phyloP scores from a whole-genome alignment of 2,888 invertebrate species.

The Heliconius hortense region DNA sequence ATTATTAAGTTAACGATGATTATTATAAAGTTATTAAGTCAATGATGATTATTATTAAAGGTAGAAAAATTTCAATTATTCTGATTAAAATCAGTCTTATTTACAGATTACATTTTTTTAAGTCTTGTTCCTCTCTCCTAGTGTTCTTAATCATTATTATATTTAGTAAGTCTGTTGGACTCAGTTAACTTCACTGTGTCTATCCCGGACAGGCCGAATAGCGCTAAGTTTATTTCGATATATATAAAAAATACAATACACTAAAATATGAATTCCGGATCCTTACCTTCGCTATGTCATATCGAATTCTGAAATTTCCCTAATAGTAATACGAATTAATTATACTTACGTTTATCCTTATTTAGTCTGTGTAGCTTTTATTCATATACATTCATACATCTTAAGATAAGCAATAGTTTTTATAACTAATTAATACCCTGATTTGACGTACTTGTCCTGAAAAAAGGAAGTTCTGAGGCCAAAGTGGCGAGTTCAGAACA shows the following conservation, averaged over 20 bases:
- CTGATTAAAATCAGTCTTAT: neutral
- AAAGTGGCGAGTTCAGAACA: neutral
- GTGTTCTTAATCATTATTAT: neutral
- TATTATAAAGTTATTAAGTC: neutral
- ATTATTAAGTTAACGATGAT: neutral
- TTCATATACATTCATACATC: neutral
- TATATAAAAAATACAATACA: neutral
- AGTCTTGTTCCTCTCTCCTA: conserved; percentile 2
- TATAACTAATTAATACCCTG: neutral
- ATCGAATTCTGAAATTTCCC: too few relatives aligned
- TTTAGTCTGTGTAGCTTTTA: neutral
- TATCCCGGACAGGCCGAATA: conserved; percentile 1
- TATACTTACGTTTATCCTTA: neutral
- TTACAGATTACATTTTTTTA: neutral
- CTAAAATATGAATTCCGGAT: neutral
- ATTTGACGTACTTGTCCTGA: neutral
- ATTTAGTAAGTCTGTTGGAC: neutral
- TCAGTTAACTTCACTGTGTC: neutral
- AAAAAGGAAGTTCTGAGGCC: neutral
- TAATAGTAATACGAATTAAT: neutral
- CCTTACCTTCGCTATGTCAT: neutral
- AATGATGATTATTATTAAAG: neutral
- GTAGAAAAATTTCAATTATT: neutral
- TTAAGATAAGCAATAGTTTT: neutral
- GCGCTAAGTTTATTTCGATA: neutral